Evolutionary conservation across 2,888 invertebrate genomes (phyloP).

Genomic region (Athalia cordata): DNA sequence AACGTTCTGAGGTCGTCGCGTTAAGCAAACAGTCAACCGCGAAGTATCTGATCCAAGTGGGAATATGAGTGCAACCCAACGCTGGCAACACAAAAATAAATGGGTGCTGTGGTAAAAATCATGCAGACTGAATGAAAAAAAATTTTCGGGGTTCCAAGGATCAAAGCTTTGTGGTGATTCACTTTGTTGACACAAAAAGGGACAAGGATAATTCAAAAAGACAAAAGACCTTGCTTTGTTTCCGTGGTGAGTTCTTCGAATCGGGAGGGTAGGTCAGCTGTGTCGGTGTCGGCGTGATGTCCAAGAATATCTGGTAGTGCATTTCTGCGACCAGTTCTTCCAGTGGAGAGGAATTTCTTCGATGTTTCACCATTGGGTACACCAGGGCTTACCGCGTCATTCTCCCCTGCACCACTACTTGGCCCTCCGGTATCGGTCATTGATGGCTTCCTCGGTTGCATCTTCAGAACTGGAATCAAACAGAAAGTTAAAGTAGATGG

Average conservation of each 20-base stretch:
- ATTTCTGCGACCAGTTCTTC: constrained; percentile 91
- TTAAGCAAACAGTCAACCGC: too few species aligned
- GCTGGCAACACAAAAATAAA: too few species aligned
- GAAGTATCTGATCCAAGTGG: too few species aligned
- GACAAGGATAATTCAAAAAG: background rate
- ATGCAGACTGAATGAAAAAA: background rate
- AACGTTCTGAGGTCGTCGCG: too few species aligned
- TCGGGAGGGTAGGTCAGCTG: constrained; percentile 85
- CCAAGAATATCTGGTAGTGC: constrained; percentile 90
- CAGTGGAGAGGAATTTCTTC: constrained; percentile 88
- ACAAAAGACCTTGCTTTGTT: constrained; percentile 71
- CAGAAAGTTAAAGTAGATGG: background rate
- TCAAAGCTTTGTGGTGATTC: background rate
- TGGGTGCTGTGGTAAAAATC: background rate
- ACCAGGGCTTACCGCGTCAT: constrained; percentile 66
- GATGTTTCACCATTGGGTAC: constrained; percentile 76
- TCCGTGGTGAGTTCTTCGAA: constrained; percentile 83
- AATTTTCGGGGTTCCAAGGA: background rate
- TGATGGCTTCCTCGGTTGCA: constrained; percentile 66
- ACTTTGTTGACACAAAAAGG: background rate
- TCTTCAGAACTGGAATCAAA: constrained; percentile 63
- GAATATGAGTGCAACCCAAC: too few species aligned
- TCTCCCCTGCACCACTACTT: constrained; percentile 48
- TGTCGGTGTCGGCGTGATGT: constrained; percentile 82
- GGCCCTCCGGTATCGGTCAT: constrained; percentile 49